Conservation (phyloP, 2,113 vertebrate genomes). For the Drymodes brunneopygia region DNA sequence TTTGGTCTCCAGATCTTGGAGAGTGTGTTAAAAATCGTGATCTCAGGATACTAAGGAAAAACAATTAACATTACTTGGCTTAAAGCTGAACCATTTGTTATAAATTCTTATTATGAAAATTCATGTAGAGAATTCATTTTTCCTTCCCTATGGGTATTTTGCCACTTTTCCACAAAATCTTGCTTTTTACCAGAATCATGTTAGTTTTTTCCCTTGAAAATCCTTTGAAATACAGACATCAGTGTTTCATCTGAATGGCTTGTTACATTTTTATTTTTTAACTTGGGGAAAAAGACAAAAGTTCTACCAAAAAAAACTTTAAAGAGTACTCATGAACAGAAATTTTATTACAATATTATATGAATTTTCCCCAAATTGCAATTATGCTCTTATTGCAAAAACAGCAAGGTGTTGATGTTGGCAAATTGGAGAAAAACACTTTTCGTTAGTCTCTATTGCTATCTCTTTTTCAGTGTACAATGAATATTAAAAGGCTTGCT, state of each 20-base stretch:
- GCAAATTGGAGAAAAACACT: neutral
- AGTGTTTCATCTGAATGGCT: neutral
- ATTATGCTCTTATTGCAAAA: neutral
- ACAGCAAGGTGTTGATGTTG: neutral
- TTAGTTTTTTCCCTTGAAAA: neutral
- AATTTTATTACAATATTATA: neutral
- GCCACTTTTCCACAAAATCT: neutral
- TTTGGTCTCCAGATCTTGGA: conserved; percentile 7
- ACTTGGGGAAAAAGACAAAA: neutral
- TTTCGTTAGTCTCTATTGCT: neutral
- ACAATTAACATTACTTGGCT: neutral
- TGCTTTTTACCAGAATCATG: neutral
- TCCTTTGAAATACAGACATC: neutral
- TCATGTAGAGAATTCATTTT: neutral
- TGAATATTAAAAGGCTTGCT: neutral
- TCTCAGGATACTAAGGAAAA: neutral
- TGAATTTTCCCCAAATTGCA: neutral
- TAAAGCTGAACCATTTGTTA: neutral
- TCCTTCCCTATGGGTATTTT: neutral
- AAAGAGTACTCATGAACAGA: neutral
- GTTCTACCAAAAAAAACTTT: neutral
- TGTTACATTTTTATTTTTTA: neutral
- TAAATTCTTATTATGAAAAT: neutral
- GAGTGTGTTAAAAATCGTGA: conserved; percentile 16
- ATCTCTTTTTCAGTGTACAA: neutral